phyloP scores from a whole-genome alignment of 2,797 vertebrate species.

The Hoplostethus atlanticus region DNA sequence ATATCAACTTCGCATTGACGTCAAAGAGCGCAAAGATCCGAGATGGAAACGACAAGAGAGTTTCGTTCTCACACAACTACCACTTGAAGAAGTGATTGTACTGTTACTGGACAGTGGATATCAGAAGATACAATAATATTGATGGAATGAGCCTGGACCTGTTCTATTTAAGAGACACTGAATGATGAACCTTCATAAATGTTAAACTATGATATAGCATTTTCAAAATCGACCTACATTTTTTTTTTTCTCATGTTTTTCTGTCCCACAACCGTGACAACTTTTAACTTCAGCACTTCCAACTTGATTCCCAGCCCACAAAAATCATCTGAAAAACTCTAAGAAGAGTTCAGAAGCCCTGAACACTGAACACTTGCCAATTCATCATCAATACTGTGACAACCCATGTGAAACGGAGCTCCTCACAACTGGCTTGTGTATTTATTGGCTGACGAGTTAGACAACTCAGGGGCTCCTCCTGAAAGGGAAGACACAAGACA shows the following conservation, averaged over 20 bases:
- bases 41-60: neutral
- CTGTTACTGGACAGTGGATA: neutral
- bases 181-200: neutral
- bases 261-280: neutral
- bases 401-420: conserved; percentile 22
- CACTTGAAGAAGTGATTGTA: neutral
- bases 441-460: conserved; percentile 46
- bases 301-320: neutral
- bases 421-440: conserved; percentile 33
- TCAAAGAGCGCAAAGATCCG: conserved; percentile 17
- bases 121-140: neutral
- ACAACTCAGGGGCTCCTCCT: conserved; percentile 41
- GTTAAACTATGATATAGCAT: neutral
- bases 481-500: conserved; percentile 49
- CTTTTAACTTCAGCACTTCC: neutral
- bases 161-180: neutral
- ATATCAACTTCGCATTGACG: conserved; percentile 22
- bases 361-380: neutral
- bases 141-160: neutral
- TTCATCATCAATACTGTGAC: conserved; percentile 24
- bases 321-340: conserved; percentile 1
- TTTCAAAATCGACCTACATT: neutral
- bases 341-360: neutral
- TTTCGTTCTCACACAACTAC: neutral
- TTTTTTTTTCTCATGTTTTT: neutral